These are phyloP conservation scores for Zygogramma bicolorata DNA, from an alignment of 2,888 invertebrate genomes.

Conservation along the genomic window DNA sequence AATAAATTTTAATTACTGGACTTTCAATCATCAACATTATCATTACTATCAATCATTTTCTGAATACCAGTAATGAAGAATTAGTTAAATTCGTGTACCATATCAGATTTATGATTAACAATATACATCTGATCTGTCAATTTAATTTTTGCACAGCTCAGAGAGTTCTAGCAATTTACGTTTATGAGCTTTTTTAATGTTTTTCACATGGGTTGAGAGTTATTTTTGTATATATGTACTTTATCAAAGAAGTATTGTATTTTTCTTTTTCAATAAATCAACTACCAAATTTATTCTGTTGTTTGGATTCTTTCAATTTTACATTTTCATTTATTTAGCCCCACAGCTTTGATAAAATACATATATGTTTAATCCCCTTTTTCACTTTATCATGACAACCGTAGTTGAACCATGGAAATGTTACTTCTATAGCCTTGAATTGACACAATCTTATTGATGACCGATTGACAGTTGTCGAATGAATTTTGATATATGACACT, in stretches of 20 bases:
- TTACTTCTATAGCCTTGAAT: neutral
- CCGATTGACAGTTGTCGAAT: constrained; percentile 7
- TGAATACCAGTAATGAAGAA: constrained; percentile 4
- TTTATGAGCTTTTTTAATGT: constrained; percentile 7
- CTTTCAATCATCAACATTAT: constrained; percentile 1
- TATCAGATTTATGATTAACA: neutral
- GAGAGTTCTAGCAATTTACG: neutral
- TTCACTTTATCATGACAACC: neutral
- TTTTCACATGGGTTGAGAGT: constrained; percentile 10
- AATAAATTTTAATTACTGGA: neutral
- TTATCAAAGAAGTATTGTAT: constrained; percentile 3
- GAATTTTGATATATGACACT: no score
- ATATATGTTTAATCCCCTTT: no score
- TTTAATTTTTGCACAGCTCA: constrained; percentile 1
- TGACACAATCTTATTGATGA: neutral
- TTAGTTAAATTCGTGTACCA: neutral
- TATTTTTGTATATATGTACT: constrained; percentile 3
- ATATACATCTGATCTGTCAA: neutral
- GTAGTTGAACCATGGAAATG: constrained; percentile 5
- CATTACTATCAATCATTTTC: neutral
- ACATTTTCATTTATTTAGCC: no score
- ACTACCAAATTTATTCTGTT: neutral
- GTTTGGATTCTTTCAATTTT: neutral
- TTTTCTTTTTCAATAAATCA: neutral
- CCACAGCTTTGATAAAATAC: no score